phyloP scores from a whole-genome alignment of 2,797 vertebrate genomes.

The Buceros bicornis region DNA sequence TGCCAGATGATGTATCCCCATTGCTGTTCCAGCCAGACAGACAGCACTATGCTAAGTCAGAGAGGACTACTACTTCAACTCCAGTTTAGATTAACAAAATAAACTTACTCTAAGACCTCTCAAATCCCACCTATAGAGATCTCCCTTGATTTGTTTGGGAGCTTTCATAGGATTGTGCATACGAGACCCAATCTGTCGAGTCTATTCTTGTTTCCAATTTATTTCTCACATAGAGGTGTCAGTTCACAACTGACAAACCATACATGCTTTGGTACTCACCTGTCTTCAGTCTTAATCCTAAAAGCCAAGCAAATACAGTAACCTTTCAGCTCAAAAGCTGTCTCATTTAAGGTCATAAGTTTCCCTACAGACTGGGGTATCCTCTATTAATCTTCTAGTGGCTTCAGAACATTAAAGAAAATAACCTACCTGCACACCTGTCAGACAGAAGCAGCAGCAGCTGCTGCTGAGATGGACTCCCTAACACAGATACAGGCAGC shows the following conservation, averaged over 20 bases:
- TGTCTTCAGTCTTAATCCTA: neutral
- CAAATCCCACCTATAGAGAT: neutral
- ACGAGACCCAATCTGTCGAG: neutral
- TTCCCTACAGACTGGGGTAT: neutral
- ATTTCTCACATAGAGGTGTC: neutral
- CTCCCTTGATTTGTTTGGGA: neutral
- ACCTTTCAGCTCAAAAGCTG: neutral
- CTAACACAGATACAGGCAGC: neutral
- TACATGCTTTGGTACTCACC: neutral
- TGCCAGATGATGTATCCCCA: neutral
- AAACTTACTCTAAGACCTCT: neutral
- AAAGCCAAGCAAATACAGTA: neutral
- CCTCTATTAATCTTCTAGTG: neutral
- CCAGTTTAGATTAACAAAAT: neutral
- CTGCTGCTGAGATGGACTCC: neutral
- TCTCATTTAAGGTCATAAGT: neutral
- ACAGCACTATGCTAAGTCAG: neutral
- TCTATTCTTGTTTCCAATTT: neutral
- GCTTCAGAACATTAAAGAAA: neutral
- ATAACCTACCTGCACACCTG: neutral
- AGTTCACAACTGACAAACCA: neutral
- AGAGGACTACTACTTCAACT: neutral
- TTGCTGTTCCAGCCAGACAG: neutral
- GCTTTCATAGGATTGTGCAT: neutral
- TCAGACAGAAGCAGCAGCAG: neutral